Evolutionary conservation across 2,113 vertebrate genomes (phyloP).

Genomic region (Puffinus mauretanicus): DNA sequence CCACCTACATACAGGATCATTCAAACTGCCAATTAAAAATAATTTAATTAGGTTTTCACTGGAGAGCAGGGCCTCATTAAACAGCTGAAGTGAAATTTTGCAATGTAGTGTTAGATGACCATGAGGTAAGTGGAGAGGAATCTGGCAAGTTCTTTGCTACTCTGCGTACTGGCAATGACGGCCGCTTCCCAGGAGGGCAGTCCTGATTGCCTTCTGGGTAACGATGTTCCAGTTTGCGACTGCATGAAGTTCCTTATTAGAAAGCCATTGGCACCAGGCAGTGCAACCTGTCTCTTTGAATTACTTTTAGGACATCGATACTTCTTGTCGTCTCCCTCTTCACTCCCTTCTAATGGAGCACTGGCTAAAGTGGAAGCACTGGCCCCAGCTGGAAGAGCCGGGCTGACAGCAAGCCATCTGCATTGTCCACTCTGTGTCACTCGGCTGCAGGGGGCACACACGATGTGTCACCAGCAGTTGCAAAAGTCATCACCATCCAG

Average conservation of each 20-base stretch:
- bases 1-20: background rate
- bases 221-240: background rate
- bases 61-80: conserved; percentile 22
- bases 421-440: background rate
- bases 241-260: background rate
- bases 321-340: background rate
- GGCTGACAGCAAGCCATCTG: background rate
- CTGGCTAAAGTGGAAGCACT: background rate
- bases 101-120: background rate
- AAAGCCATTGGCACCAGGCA: background rate
- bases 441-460: background rate
- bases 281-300: background rate
- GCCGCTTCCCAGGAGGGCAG: background rate
- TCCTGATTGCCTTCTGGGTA: background rate
- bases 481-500: background rate
- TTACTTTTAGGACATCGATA: background rate
- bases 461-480: background rate
- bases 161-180: background rate
- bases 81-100: conserved; percentile 4
- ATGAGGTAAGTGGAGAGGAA: conserved; percentile 14
- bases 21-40: conserved; percentile 16
- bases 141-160: background rate
- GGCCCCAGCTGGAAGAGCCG: background rate
- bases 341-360: fast-evolving
- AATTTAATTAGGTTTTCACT: conserved; percentile 10